These are phyloP conservation scores for Momotus momota DNA, from an alignment of 2,797 vertebrate genomes.

Conservation along the genomic window DNA sequence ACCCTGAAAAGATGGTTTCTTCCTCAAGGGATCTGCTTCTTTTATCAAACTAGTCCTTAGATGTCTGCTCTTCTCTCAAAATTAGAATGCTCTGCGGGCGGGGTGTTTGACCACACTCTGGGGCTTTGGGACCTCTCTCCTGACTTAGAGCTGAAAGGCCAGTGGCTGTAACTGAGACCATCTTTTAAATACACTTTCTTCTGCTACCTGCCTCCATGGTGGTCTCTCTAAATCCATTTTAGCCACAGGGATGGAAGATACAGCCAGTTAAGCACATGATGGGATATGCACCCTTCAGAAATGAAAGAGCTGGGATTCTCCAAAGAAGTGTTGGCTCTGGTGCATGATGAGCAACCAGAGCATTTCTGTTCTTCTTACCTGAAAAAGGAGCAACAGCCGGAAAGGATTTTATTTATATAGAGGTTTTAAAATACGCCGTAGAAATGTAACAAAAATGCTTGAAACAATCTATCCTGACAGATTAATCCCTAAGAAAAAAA, in stretches of 20 bases:
- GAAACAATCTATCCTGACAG: background rate
- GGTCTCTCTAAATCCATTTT: background rate
- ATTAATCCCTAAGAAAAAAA: background rate
- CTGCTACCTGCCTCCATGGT: background rate
- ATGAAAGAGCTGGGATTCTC: background rate
- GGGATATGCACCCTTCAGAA: background rate
- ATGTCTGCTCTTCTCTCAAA: background rate
- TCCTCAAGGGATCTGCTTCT: background rate
- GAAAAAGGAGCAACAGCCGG: background rate
- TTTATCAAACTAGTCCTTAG: background rate
- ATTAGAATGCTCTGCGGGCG: background rate
- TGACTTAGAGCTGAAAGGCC: background rate
- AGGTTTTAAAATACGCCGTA: background rate
- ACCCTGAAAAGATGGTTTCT: background rate
- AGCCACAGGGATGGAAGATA: background rate
- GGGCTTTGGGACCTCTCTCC: background rate
- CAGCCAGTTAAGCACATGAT: background rate
- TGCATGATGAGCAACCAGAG: background rate
- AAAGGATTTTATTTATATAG: background rate
- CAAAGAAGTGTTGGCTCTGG: rapidly evolving
- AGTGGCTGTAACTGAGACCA: background rate
- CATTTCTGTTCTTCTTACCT: background rate
- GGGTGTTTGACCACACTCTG: rapidly evolving
- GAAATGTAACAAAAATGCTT: background rate
- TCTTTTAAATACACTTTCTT: background rate